These are phyloP conservation scores for Melanostoma mellinum DNA, from an alignment of 2,888 invertebrate species.

Conservation along the genomic window DNA sequence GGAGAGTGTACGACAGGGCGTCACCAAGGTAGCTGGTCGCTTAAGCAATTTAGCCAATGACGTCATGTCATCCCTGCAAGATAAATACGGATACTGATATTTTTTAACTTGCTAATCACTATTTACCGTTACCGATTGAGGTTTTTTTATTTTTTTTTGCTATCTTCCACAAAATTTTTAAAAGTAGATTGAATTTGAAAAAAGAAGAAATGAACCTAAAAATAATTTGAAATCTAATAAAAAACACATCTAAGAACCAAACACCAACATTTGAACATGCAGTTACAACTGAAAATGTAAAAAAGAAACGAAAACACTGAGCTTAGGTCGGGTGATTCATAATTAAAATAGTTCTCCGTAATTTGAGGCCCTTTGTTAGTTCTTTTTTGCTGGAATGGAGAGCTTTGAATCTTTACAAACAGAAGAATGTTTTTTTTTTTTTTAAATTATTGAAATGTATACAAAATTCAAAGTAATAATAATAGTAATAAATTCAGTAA, in stretches of 20 bases:
- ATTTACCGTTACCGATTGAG: conserved; percentile 26
- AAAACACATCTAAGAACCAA: conserved; percentile 47
- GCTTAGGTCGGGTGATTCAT: conserved; percentile 1
- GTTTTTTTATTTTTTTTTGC: conserved; percentile 8
- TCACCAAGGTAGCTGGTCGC: conserved; percentile 98
- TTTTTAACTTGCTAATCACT: conserved; percentile 48
- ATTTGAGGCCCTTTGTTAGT: conserved; percentile 20
- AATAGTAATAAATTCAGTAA: background rate
- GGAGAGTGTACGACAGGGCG: conserved; percentile 98
- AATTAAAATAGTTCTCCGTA: background rate
- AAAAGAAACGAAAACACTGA: background rate
- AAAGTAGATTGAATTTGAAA: conserved; percentile 27
- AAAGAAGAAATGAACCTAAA: background rate
- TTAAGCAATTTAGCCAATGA: conserved; percentile 97
- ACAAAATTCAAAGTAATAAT: conserved; percentile 22
- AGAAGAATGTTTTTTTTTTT: conserved; percentile 8
- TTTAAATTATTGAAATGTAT: conserved; percentile 28
- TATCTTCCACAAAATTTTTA: conserved; percentile 18
- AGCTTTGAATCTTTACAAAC: conserved; percentile 40
- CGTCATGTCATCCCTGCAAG: conserved; percentile 96
- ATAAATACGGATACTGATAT: conserved; percentile 86
- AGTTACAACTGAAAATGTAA: conserved; percentile 26
- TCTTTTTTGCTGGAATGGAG: conserved; percentile 24
- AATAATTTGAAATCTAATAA: conserved; percentile 30
- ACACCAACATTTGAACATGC: conserved; percentile 28